These are phyloP conservation scores for Nanorana parkeri DNA, from an alignment of 2,113 vertebrate genomes.

Conservation along the genomic window DNA sequence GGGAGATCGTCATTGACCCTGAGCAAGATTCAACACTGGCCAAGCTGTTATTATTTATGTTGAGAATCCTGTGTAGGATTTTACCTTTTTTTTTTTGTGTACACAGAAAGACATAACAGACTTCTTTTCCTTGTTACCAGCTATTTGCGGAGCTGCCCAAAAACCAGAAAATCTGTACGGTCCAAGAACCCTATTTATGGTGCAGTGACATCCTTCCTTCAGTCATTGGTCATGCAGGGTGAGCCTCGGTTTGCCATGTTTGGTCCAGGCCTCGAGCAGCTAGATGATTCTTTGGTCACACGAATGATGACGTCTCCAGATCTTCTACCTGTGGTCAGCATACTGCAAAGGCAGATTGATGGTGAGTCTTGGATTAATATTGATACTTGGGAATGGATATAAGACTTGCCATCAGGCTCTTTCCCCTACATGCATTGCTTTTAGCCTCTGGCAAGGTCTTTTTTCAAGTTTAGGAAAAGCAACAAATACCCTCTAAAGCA, in stretches of 20 bases:
- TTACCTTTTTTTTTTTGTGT: background rate
- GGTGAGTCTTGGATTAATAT: conserved; percentile 73
- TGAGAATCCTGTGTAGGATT: no score
- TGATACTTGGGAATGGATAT: background rate
- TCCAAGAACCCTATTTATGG: conserved; percentile 73
- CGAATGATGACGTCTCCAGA: conserved; percentile 86
- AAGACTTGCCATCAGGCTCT: no score
- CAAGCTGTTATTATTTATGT: no score
- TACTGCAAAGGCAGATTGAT: conserved; percentile 85
- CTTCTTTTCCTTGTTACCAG: conserved; percentile 68
- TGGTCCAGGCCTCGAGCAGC: conserved; percentile 90
- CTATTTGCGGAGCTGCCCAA: conserved; percentile 86
- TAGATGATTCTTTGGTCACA: conserved; percentile 86
- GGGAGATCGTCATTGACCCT: no score
- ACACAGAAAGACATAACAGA: background rate
- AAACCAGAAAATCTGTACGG: conserved; percentile 75
- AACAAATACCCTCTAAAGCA: no score
- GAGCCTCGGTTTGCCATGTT: conserved; percentile 95
- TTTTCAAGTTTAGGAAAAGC: no score
- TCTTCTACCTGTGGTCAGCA: conserved; percentile 80
- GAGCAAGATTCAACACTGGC: no score
- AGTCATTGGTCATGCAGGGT: conserved; percentile 79
- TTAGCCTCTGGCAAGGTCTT: no score
- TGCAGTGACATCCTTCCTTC: conserved; percentile 83
- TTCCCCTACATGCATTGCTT: no score